Percentiles rank a stretch among this genome's conserved stretches.
phyloP scores from a whole-genome alignment of 2,113 vertebrate genomes.

The Aix galericulata region DNA sequence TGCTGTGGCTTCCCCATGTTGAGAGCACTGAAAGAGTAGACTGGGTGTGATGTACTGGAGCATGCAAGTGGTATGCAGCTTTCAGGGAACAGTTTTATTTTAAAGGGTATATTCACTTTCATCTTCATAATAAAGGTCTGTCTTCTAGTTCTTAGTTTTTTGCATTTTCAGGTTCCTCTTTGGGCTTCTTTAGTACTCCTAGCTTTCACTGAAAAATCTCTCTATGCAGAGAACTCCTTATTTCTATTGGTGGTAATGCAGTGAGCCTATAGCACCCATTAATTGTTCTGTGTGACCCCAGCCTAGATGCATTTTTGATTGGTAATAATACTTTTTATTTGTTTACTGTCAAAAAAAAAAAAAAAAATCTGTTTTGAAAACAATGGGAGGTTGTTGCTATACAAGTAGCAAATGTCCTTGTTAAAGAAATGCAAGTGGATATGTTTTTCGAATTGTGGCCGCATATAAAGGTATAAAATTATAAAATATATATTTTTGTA shows the following conservation, averaged over 20 bases:
- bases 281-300: neutral
- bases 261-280: neutral
- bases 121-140: constrained; percentile 24
- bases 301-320: neutral
- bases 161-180: neutral
- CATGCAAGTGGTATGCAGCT: neutral
- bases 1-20: neutral
- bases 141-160: constrained; percentile 21
- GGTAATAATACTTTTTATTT: neutral
- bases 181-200: neutral
- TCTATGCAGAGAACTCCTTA: constrained; percentile 13
- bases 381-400: neutral
- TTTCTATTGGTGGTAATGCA: neutral
- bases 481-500: neutral
- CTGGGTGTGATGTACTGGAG: neutral
- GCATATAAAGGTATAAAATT: neutral
- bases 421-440: neutral
- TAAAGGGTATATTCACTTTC: constrained; percentile 46
- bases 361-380: neutral
- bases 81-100: constrained; percentile 42
- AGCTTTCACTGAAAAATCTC: neutral
- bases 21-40: neutral
- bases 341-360: neutral
- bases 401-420: neutral
- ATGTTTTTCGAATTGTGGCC: neutral